Conservation (phyloP, 2,888 invertebrate species). For the Hofmannophila pseudospretella region DNA sequence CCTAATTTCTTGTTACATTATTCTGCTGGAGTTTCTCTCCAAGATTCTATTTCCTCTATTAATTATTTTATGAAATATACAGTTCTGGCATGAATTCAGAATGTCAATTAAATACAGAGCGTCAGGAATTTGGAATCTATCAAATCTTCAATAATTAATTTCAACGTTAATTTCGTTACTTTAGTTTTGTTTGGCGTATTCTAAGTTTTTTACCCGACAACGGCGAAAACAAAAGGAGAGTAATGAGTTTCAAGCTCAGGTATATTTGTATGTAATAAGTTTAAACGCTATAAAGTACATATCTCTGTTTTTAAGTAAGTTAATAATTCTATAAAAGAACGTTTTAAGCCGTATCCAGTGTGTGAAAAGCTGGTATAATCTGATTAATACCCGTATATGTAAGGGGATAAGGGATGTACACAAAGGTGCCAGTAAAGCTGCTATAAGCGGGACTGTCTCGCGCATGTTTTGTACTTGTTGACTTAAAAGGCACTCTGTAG, state of each 20-base stretch:
- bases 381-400: constrained; percentile 29
- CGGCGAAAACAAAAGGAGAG: too few species aligned
- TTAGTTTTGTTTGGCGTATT: too few species aligned
- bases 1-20: constrained; percentile 35
- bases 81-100: not conserved
- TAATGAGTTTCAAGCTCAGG: too few species aligned
- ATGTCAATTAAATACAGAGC: not conserved
- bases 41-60: constrained; percentile 2
- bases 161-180: not conserved
- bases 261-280: too few species aligned
- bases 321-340: too few species aligned
- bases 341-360: too few species aligned
- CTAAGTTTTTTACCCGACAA: too few species aligned
- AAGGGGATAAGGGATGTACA: constrained; percentile 25
- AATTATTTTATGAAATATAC: constrained; percentile 6
- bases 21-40: constrained; percentile 14
- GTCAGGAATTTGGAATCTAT: not conserved
- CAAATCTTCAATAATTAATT: too few species aligned
- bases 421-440: constrained; percentile 15
- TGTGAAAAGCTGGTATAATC: constrained; percentile 26
- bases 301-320: too few species aligned
- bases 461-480: not conserved
- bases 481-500: not conserved
- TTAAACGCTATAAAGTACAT: too few species aligned
- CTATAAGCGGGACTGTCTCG: not conserved